Evolutionary conservation across 2,113 vertebrate species (phyloP).

Genomic region (Zosterops borbonicus): DNA sequence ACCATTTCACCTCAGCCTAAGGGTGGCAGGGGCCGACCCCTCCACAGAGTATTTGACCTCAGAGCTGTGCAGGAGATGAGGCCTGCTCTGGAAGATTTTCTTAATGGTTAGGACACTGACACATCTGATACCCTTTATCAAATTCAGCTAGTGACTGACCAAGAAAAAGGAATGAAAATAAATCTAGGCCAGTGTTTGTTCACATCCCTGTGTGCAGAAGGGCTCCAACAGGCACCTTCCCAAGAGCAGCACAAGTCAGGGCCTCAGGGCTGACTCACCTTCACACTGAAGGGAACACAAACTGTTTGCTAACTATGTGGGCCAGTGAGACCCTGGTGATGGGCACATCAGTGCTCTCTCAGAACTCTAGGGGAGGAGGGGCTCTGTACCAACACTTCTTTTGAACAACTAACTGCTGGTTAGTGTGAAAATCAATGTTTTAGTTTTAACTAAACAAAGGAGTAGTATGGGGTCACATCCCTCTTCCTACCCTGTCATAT

Average conservation of each 20-base stretch:
- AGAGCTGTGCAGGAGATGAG: neutral
- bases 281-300: neutral
- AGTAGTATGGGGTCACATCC: neutral
- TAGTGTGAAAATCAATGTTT: neutral
- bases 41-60: neutral
- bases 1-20: neutral
- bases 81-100: neutral
- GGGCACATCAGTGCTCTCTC: neutral
- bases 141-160: neutral
- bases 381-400: neutral
- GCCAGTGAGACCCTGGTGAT: neutral
- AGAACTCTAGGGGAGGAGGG: neutral
- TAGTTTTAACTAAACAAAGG: neutral
- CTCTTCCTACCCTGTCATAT: neutral
- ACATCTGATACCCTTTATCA: neutral
- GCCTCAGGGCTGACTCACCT: neutral
- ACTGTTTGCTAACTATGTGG: neutral
- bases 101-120: neutral
- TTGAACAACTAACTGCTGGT: neutral
- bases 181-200: neutral
- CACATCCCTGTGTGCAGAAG: neutral
- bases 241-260: neutral
- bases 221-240: neutral
- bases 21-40: neutral
- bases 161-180: neutral